Percentiles rank a stretch among this genome's conserved stretches.
Evolutionary conservation across 2,888 invertebrate genomes (phyloP).

Genomic region (Acheta domesticus): DNA sequence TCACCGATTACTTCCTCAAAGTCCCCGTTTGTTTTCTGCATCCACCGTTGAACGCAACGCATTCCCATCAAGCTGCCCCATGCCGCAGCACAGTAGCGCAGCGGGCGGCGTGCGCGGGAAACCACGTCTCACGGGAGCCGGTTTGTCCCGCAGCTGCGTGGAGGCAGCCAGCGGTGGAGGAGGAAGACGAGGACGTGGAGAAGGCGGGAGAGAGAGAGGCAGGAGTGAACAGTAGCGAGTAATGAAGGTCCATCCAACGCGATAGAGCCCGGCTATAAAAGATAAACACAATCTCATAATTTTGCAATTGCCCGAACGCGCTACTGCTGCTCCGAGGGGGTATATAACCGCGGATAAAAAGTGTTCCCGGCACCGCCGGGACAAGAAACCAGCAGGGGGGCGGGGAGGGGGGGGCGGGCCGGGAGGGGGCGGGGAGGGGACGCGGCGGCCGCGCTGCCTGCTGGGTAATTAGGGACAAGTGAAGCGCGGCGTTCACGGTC

Average conservation of each 20-base stretch:
- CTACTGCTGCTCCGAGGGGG: not conserved
- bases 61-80: too few species aligned
- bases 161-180: not conserved
- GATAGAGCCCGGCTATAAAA: conserved; percentile 12
- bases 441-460: not conserved
- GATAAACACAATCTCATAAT: conserved; percentile 18
- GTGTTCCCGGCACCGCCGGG: not conserved
- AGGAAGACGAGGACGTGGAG: not conserved
- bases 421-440: not conserved
- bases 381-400: not conserved
- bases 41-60: too few species aligned
- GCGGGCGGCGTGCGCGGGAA: not conserved
- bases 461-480: conserved; percentile 18
- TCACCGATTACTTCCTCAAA: too few species aligned
- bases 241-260: conserved; percentile 18
- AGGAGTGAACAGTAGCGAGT: not conserved
- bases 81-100: too few species aligned
- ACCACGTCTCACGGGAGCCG: not conserved
- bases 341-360: conserved; percentile 5
- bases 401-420: not conserved
- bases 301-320: conserved; percentile 18
- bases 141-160: not conserved
- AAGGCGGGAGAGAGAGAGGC: not conserved
- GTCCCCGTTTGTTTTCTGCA: too few species aligned
- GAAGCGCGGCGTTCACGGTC: not conserved